Evolutionary conservation across 2,113 vertebrate genomes (phyloP), one percentile per base, ranked within the genome.

Genomic region (Carassius auratus): DNA sequence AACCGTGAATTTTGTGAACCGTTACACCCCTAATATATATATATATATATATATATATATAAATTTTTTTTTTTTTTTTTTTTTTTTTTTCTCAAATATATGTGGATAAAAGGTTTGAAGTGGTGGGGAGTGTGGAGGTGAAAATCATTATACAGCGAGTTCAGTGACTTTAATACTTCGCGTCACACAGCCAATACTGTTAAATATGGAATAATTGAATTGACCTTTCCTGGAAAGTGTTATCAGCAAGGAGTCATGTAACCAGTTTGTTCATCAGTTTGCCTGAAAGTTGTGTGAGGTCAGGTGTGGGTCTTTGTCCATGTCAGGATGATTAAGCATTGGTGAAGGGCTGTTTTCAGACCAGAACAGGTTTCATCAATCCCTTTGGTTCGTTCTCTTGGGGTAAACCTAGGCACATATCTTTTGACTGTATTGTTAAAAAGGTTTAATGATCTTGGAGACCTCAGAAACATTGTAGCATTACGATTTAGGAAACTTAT

Each of bases 281-380:
- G 5, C 42, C 48, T 1, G 36, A 71, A 48, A 79, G 57, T 62
- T 42, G 75, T 55, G 23, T 61, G 10, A 74, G 12, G 48, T 74
- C n/a, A 48, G 42, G 4, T 48, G 71, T 26, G 48, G n/a, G 21
- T 23, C n/a, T 74, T 15, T 74, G 52, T 79, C 30, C 21, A 61
- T 79, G 52, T 48, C 59, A 45, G 77, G 38, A 64, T 80, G 59
- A 80, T 80, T 79, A 64, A 64, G 57, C 19, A 62, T 80, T 17
- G 21, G 59, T 26, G 59, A 38, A 77, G 55, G 77, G 12, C 17
- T 62, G 77, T 26, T 64, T 80, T 62, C 36, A 26, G 21, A 26
- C 6, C 21, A 23, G 36, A 17, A 59, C 36, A 26, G 36, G 36
- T 4, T 80, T 80, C 77, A 80, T 80, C 57, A 13, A 80, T 80